These are phyloP conservation scores for Parnassius orleans DNA, from an alignment of 2,888 invertebrate genomes.

Conservation along the genomic window DNA sequence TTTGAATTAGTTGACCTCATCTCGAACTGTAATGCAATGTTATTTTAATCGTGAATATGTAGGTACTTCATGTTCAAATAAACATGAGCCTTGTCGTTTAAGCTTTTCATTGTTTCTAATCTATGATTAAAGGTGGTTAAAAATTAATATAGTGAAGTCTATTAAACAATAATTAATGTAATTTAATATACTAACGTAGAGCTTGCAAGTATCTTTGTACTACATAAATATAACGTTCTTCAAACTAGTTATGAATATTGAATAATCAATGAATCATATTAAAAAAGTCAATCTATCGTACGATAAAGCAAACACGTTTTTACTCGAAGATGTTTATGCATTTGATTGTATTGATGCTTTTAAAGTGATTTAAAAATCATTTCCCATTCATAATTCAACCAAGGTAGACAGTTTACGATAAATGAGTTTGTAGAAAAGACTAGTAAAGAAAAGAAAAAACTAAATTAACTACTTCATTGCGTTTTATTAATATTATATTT, in stretches of 20 bases:
- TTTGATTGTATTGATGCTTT: conserved; percentile 19
- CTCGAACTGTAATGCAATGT: conserved; percentile 8
- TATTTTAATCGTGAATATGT: conserved; percentile 7
- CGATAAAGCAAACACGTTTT: conserved; percentile 24
- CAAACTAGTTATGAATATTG: neutral
- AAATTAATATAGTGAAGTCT: neutral
- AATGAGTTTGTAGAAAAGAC: neutral
- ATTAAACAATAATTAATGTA: neutral
- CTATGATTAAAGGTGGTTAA: conserved; percentile 2
- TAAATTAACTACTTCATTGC: too few relatives aligned
- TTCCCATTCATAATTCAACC: conserved; percentile 21
- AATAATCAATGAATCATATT: conserved; percentile 5
- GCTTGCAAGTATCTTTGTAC: neutral
- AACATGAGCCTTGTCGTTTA: conserved; percentile 3
- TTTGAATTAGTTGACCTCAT: conserved; percentile 17
- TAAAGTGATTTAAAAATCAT: conserved; percentile 19
- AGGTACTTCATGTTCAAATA: conserved; percentile 5
- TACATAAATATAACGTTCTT: neutral
- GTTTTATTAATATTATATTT: too few relatives aligned
- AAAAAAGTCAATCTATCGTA: conserved; percentile 19
- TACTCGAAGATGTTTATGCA: conserved; percentile 7
- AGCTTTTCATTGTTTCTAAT: conserved; percentile 1
- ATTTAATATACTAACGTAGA: neutral
- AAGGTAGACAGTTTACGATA: conserved; percentile 9
- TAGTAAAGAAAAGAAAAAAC: neutral